Conservation (phyloP, 2,888 invertebrate species). For the Plebejus anna region DNA sequence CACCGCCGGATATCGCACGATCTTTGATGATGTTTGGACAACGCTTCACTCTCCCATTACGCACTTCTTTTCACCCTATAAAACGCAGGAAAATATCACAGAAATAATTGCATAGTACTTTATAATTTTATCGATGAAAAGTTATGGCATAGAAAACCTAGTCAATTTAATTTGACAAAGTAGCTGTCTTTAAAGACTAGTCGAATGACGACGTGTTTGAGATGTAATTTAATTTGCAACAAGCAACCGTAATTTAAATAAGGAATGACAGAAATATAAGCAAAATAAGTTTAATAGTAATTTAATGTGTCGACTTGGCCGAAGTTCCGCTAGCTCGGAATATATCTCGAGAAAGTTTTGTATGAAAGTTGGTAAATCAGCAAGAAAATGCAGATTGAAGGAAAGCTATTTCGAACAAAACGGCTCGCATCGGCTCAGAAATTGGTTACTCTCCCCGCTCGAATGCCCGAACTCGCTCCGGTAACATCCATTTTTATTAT, state of each 20-base stretch:
- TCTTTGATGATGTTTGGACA: slow-evolving; percentile 8
- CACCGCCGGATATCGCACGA: neutral
- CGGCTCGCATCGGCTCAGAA: slow-evolving; percentile 75
- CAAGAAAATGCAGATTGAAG: slow-evolving; percentile 80
- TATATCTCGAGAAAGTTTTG: slow-evolving; percentile 58
- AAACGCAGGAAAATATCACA: neutral
- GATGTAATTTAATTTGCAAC: neutral
- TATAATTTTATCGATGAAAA: no score
- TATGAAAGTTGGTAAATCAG: slow-evolving; percentile 79
- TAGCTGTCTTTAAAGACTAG: no score
- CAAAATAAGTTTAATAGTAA: slow-evolving; percentile 54
- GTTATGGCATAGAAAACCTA: neutral
- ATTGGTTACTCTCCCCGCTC: slow-evolving; percentile 74
- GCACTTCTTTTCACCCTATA: neutral
- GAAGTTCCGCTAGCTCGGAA: slow-evolving; percentile 50
- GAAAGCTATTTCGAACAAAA: slow-evolving; percentile 79
- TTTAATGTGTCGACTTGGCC: slow-evolving; percentile 58
- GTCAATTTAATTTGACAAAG: neutral
- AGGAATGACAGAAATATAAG: slow-evolving; percentile 18
- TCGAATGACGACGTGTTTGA: no score
- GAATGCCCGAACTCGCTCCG: slow-evolving; percentile 70
- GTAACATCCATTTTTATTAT: slow-evolving; percentile 75
- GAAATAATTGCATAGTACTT: neutral
- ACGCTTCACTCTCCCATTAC: slow-evolving; percentile 1
- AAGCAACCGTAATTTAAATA: neutral